A percentile compares a stretch with the other conserved stretches of the same genome.
Conservation (phyloP, 2,888 invertebrate genomes). For the Phragmatobia fuliginosa region DNA sequence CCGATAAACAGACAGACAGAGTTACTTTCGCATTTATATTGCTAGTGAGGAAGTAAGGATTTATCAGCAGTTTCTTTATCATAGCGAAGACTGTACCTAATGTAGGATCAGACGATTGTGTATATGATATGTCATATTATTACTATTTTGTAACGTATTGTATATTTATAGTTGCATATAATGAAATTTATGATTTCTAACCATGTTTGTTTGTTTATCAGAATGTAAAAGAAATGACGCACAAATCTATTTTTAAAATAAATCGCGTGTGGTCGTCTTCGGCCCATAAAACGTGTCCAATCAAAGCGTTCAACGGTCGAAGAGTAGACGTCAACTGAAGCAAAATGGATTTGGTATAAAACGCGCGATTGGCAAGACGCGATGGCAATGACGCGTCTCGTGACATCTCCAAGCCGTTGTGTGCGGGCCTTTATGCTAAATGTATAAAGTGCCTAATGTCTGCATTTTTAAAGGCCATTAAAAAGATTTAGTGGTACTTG, state of each 20-base stretch:
- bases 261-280: constrained; percentile 53
- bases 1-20: too few relatives aligned
- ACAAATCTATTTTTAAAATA: constrained; percentile 21
- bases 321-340: constrained; percentile 49
- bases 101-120: too few relatives aligned
- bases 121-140: too few relatives aligned
- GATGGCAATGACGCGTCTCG: constrained; percentile 39
- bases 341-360: constrained; percentile 57
- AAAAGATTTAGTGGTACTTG: constrained; percentile 50
- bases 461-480: constrained; percentile 50
- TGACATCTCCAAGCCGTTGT: constrained; percentile 46
- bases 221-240: constrained; percentile 11
- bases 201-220: constrained; percentile 1
- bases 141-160: too few relatives aligned
- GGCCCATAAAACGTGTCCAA: constrained; percentile 56
- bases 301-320: constrained; percentile 58
- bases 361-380: constrained; percentile 60
- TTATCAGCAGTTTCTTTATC: too few relatives aligned
- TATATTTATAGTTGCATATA: too few relatives aligned
- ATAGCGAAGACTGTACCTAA: too few relatives aligned
- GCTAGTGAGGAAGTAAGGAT: too few relatives aligned
- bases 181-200: background rate
- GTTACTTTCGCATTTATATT: too few relatives aligned
- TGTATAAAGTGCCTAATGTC: constrained; percentile 38
- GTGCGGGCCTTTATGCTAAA: constrained; percentile 51